Evolutionary conservation across 2,888 invertebrate species (phyloP).

Genomic region (Drepanosiphum platanoidis): DNA sequence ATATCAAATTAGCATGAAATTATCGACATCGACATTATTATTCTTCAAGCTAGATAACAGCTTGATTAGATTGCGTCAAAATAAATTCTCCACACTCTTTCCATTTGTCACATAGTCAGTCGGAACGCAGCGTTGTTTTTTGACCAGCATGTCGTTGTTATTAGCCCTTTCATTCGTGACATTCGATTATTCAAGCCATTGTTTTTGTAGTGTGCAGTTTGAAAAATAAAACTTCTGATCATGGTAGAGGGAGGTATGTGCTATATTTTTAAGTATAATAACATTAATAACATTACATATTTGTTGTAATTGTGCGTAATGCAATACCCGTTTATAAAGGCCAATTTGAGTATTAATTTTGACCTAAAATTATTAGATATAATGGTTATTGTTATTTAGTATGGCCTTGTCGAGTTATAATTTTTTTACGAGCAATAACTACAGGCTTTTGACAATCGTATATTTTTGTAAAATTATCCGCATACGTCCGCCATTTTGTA

Average conservation of each 20-base stretch:
- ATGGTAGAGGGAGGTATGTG: not conserved
- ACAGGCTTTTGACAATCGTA: too few relatives aligned
- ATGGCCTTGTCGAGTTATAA: not conserved
- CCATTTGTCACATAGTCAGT: not conserved
- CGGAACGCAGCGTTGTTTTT: conserved; percentile 12
- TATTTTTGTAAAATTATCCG: too few relatives aligned
- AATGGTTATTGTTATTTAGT: not conserved
- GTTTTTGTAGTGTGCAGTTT: conserved; percentile 3
- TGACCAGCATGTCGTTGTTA: not conserved
- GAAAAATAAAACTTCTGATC: not conserved
- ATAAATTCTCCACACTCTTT: not conserved
- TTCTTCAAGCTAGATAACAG: conserved; percentile 4
- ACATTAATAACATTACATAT: conserved; percentile 8
- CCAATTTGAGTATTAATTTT: conserved; percentile 2
- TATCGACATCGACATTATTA: not conserved
- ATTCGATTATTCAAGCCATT: not conserved
- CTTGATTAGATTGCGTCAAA: not conserved
- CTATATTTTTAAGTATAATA: not conserved
- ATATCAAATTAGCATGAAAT: conserved; percentile 9
- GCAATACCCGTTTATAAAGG: not conserved
- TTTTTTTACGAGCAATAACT: too few relatives aligned
- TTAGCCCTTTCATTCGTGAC: not conserved
- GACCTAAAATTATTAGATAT: conserved; percentile 6
- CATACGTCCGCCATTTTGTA: too few relatives aligned
- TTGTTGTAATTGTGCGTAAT: not conserved